These are phyloP conservation scores for Pomatorhinus ruficollis DNA, from an alignment of 2,113 vertebrate genomes.

Conservation along the genomic window DNA sequence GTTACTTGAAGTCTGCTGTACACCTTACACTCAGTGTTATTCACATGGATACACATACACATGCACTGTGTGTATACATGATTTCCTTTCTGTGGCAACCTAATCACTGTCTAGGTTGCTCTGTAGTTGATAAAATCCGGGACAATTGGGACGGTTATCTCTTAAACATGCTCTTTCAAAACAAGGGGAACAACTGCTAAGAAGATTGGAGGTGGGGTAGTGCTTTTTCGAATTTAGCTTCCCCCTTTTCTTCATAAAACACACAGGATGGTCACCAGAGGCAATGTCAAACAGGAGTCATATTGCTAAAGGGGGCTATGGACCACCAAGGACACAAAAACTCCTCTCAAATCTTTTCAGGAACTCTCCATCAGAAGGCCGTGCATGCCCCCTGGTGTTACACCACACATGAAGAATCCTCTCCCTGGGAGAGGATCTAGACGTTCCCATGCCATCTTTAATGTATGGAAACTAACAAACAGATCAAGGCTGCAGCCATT, in stretches of 20 bases:
- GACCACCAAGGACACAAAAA: not conserved
- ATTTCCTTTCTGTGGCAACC: not conserved
- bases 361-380: not conserved
- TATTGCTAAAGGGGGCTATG: not conserved
- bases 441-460: not conserved
- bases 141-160: rapidly evolving
- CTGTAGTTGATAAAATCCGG: not conserved
- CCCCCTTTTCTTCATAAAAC: not conserved
- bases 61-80: too few relatives aligned
- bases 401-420: not conserved
- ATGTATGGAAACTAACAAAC: not conserved
- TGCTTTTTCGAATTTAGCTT: rapidly evolving
- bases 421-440: not conserved
- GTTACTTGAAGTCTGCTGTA: not conserved
- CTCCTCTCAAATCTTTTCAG: not conserved
- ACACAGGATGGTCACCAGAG: not conserved
- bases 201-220: rapidly evolving
- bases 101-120: not conserved
- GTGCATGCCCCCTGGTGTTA: not conserved
- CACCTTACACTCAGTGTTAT: not conserved
- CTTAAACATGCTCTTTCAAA: not conserved
- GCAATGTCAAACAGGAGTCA: not conserved
- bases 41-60: rapidly evolving
- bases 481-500: not conserved
- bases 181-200: not conserved